Percentiles rank a stretch among this genome's conserved stretches.
These are phyloP conservation scores for Piezodorus guildinii DNA, from an alignment of 1,140 invertebrate species.

Conservation along the genomic window DNA sequence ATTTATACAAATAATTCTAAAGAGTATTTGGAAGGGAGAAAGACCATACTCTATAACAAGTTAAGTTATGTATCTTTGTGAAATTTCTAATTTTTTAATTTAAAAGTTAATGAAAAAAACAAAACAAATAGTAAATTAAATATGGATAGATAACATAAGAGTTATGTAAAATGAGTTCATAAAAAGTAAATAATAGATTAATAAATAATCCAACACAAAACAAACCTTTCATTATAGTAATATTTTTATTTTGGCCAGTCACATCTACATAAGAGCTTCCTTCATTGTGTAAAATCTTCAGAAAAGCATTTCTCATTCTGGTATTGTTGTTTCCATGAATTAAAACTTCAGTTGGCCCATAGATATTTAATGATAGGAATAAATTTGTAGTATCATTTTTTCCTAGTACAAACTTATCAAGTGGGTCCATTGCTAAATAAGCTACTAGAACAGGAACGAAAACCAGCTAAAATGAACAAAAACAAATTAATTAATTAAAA, in stretches of 20 bases:
- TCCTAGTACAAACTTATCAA: background rate
- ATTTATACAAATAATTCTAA: too few relatives aligned
- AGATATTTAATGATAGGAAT: constrained; percentile 10
- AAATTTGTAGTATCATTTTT: background rate
- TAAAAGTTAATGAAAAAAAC: too few relatives aligned
- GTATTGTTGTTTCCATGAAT: background rate
- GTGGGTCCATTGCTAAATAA: background rate
- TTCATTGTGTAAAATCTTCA: background rate
- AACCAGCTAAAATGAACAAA: background rate
- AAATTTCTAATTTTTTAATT: too few relatives aligned
- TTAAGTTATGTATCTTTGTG: too few relatives aligned
- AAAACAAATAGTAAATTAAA: too few relatives aligned
- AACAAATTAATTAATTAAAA: background rate
- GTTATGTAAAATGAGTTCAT: too few relatives aligned
- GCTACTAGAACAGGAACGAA: background rate
- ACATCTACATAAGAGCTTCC: constrained; percentile 11
- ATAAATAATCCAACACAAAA: background rate
- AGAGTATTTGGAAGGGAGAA: too few relatives aligned
- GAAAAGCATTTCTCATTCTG: constrained; percentile 8
- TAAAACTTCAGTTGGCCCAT: constrained; percentile 18
- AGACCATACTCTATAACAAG: too few relatives aligned
- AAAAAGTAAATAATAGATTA: too few relatives aligned
- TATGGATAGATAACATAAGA: too few relatives aligned
- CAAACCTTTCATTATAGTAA: background rate
- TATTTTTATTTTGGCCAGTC: background rate